phyloP scores from a whole-genome alignment of 2,888 invertebrate species.

The Eupithecia pulchellata region DNA sequence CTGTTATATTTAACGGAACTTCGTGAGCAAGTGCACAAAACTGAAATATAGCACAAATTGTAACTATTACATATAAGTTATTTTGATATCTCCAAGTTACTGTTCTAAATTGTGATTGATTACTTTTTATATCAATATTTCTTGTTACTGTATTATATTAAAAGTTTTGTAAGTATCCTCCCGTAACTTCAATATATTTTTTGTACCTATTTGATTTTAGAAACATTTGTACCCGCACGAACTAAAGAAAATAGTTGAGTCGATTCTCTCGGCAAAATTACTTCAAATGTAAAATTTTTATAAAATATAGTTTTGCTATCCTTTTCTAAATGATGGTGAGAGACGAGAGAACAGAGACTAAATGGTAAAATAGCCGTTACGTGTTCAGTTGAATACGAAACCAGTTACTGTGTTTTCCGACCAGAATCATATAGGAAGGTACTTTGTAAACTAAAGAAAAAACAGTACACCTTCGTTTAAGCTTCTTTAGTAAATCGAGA shows the following conservation, averaged over 20 bases:
- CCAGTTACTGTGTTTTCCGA: not conserved
- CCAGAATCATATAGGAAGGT: not conserved
- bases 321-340: not conserved
- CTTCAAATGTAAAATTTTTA: not conserved
- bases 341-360: not conserved
- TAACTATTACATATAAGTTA: constrained; percentile 20
- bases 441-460: not conserved
- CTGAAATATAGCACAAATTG: constrained; percentile 25
- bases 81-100: constrained; percentile 33
- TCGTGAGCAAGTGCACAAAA: constrained; percentile 30
- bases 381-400: not conserved
- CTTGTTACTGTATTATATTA: constrained; percentile 35
- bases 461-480: not conserved
- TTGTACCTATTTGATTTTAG: constrained; percentile 30
- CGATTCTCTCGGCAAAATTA: not conserved
- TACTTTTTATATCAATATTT: constrained; percentile 37
- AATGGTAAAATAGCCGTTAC: not conserved
- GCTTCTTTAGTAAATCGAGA: not conserved
- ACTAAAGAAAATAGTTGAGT: not conserved
- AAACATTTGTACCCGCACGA: constrained; percentile 27
- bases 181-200: constrained; percentile 35
- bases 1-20: constrained; percentile 4
- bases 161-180: constrained; percentile 23
- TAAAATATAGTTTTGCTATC: constrained; percentile 8
- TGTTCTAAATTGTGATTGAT: constrained; percentile 36